Conservation (phyloP, 2,888 invertebrate species). For the Saturnia japonica region DNA sequence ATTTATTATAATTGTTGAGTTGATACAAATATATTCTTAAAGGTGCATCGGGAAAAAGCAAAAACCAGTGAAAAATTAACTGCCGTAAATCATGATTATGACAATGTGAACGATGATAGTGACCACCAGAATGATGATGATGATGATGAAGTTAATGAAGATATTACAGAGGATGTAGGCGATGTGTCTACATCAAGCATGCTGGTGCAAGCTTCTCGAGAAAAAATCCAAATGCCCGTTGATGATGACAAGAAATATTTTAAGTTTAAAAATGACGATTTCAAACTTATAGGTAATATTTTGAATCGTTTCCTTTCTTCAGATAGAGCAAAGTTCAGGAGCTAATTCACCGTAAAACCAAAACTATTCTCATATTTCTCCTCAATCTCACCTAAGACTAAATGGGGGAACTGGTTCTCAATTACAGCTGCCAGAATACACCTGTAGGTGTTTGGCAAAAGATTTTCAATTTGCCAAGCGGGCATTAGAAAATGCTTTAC, state of each 20-base stretch:
- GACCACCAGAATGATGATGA: slow-evolving; percentile 28
- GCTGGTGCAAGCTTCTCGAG: background rate
- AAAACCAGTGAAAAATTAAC: background rate
- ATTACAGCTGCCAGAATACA: too few relatives aligned
- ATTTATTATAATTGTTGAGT: too few relatives aligned
- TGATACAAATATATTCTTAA: background rate
- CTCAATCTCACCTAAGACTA: too few relatives aligned
- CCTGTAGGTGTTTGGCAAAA: too few relatives aligned
- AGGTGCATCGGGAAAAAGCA: background rate
- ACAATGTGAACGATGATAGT: slow-evolving; percentile 27
- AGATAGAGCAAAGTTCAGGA: too few relatives aligned
- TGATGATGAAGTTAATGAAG: slow-evolving; percentile 23
- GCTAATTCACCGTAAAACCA: too few relatives aligned
- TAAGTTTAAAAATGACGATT: slow-evolving; percentile 7
- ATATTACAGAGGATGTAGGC: background rate
- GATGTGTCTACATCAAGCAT: background rate
- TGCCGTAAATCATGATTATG: background rate
- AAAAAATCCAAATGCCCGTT: background rate
- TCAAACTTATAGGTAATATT: background rate
- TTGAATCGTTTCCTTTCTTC: background rate
- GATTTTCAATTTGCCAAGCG: too few relatives aligned
- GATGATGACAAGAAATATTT: background rate
- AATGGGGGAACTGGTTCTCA: too few relatives aligned
- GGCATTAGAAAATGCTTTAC: too few relatives aligned
- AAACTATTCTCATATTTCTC: background rate